These are phyloP conservation scores for Melanargia galathea DNA, from an alignment of 2,888 invertebrate species.

Conservation along the genomic window DNA sequence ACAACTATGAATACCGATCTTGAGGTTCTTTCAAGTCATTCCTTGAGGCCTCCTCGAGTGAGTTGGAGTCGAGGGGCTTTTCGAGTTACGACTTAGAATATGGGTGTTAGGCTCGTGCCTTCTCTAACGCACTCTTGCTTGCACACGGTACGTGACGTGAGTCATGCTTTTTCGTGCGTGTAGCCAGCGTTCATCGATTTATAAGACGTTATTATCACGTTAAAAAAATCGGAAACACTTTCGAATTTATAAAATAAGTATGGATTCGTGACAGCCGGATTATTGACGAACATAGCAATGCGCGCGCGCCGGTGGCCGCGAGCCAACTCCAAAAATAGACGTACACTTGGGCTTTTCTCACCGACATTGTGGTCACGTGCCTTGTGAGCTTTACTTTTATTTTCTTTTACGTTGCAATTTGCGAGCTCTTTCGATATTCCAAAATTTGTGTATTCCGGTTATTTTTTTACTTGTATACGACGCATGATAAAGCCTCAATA, in stretches of 20 bases:
- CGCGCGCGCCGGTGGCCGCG: constrained; percentile 58
- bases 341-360: constrained; percentile 63
- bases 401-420: constrained; percentile 23
- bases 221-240: not conserved
- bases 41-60: too few species aligned
- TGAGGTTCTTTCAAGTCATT: too few species aligned
- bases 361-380: constrained; percentile 73
- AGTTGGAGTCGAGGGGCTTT: too few species aligned
- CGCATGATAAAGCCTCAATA: not conserved
- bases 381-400: constrained; percentile 31
- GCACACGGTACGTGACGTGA: too few species aligned
- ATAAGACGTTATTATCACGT: too few species aligned
- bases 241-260: constrained; percentile 36
- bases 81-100: too few species aligned
- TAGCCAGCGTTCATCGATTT: too few species aligned
- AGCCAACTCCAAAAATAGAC: constrained; percentile 72
- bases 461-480: not conserved
- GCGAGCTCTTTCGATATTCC: constrained; percentile 1
- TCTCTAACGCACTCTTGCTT: too few species aligned
- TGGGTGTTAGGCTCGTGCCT: too few species aligned
- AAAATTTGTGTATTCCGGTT: constrained; percentile 6
- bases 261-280: constrained; percentile 40
- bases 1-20: too few species aligned
- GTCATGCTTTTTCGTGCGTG: too few species aligned
- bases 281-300: constrained; percentile 65